Evolutionary conservation across 2,797 vertebrate genomes (phyloP), one percentile per base, ranked within the genome.

Genomic region (Ambastaia sidthimunki): DNA sequence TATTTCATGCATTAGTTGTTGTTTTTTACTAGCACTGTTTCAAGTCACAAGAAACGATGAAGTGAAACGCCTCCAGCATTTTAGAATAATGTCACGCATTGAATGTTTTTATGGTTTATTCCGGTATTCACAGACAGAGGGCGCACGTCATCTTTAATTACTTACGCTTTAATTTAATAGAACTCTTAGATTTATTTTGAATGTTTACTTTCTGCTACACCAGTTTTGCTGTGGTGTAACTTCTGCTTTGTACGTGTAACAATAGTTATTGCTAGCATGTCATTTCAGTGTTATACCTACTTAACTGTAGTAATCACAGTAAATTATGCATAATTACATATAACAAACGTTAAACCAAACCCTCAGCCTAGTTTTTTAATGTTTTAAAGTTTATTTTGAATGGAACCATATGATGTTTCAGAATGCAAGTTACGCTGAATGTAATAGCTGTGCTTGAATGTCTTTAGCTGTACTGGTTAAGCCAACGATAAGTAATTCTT

Each of bases 61-160:
- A n/a, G 11, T 47, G 54, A 60, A 28, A n/a, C 0, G 0, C 23
- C 12, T 63, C 59, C 6, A n/a, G 28, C 28, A 28, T 28, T 28
- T 4, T 28, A 28, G n/a, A n/a, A n/a, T 0, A 16, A 63, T 16
- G 62, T 50, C 7, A 37, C 9, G 16, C 47, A 44, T n/a, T 52
- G 7, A 28, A 16, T 5, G 18, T 25, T 13, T 50, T 3, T 9
- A 18, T 15, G 19, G n/a, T 4, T 41, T 55, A 12, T 81, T n/a
- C 57, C 57, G 65, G 31, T 62, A 2, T 73, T 57, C 15, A 75
- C 81, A 1, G 66, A 74, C 67, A 83, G 81, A 80, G 48, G 81
- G 76, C 66, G 81, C 50, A 57, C 23, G 13, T 75, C 19, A 4
- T 63, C 75, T 78, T 47, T 57, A 3, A 48, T n/a, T 5, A 25